phyloP scores from a whole-genome alignment of 2,113 vertebrate species.

The Ramphastos sulfuratus region DNA sequence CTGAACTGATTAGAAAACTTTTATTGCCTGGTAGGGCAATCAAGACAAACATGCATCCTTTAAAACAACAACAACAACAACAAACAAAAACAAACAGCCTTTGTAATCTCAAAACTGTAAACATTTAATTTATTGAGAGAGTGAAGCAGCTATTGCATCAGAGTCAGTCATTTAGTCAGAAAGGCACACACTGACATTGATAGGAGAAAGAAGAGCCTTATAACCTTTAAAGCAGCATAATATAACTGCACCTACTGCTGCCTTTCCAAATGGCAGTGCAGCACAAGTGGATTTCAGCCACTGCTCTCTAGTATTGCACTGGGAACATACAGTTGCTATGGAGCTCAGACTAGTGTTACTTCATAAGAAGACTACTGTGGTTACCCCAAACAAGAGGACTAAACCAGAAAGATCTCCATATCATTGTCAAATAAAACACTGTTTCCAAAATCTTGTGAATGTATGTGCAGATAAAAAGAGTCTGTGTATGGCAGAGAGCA shows the following conservation, averaged over 20 bases:
- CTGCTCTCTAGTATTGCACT: background rate
- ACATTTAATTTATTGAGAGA: slow-evolving; percentile 61
- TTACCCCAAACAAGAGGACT: background rate
- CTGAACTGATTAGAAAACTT: background rate
- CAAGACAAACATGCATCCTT: background rate
- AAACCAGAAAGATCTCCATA: background rate
- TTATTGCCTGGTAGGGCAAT: background rate
- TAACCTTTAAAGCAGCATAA: slow-evolving; percentile 38
- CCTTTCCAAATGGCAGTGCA: slow-evolving; percentile 18
- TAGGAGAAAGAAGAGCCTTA: slow-evolving; percentile 53
- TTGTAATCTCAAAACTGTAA: slow-evolving; percentile 32
- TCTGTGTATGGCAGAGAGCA: background rate
- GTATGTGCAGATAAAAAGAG: background rate
- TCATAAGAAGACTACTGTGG: background rate
- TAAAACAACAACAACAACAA: background rate
- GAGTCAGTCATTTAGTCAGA: slow-evolving; percentile 37
- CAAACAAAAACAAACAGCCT: slow-evolving; percentile 34
- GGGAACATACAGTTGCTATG: background rate
- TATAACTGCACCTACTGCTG: slow-evolving; percentile 7
- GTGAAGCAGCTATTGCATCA: slow-evolving; percentile 21
- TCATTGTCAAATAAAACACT: background rate
- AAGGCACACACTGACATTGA: slow-evolving; percentile 64
- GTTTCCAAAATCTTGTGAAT: background rate
- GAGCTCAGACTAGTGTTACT: background rate
- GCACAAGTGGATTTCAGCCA: slow-evolving; percentile 34